phyloP scores from a whole-genome alignment of 2,797 vertebrate genomes.

The Spondyliosoma cantharus region DNA sequence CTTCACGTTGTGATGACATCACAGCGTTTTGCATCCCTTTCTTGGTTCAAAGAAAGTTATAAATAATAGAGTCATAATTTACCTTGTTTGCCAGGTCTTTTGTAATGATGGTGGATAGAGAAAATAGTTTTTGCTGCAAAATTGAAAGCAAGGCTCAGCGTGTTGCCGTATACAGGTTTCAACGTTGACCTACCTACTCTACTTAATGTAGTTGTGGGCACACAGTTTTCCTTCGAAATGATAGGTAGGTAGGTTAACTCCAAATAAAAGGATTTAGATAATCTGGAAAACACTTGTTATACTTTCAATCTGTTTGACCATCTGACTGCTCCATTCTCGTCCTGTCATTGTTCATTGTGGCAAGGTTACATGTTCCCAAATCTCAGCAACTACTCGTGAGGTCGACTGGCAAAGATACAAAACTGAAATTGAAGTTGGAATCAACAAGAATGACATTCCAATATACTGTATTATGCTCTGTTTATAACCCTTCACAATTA shows the following conservation, averaged over 20 bases:
- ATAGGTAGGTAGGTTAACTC: background rate
- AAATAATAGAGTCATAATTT: no score
- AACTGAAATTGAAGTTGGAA: background rate
- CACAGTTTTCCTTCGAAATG: background rate
- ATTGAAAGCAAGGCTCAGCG: no score
- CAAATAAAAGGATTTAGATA: background rate
- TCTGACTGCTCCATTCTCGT: background rate
- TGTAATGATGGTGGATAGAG: no score
- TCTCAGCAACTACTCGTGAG: background rate
- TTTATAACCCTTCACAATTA: conserved; percentile 23
- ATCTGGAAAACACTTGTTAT: background rate
- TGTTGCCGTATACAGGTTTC: no score
- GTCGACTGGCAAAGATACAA: background rate
- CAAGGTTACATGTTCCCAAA: background rate
- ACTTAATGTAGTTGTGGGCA: background rate
- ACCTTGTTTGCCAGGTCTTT: no score
- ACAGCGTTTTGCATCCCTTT: no score
- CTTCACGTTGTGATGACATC: no score
- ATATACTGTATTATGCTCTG: background rate
- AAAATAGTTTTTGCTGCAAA: no score
- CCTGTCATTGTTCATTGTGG: no score
- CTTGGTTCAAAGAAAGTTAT: no score
- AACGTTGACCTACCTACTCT: background rate
- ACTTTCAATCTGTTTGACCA: background rate
- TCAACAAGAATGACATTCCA: background rate